These are phyloP conservation scores for Psittacula derbiana DNA, from an alignment of 2,797 vertebrate species.

Conservation along the genomic window DNA sequence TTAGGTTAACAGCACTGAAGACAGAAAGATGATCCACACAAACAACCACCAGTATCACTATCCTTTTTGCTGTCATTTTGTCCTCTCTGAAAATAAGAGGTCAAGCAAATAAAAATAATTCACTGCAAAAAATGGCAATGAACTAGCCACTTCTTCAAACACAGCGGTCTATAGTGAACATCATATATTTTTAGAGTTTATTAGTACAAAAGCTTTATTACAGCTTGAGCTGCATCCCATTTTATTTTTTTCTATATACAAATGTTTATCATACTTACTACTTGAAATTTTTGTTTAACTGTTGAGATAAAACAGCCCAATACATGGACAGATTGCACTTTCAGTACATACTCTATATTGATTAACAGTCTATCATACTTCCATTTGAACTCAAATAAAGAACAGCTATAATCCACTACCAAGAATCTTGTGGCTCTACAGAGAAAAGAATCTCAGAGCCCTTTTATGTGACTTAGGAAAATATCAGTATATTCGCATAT, in stretches of 20 bases:
- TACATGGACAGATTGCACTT: background rate
- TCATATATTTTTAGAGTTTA: background rate
- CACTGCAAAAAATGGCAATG: background rate
- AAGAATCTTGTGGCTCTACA: background rate
- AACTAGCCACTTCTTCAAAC: background rate
- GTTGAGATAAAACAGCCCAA: background rate
- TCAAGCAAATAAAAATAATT: background rate
- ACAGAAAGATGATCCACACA: background rate
- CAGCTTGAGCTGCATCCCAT: background rate
- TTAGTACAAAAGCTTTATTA: background rate
- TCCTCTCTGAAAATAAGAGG: background rate
- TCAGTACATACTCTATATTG: background rate
- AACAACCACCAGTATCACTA: background rate
- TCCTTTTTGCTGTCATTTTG: background rate
- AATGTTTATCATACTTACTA: background rate
- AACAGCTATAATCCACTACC: background rate
- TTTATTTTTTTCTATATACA: background rate
- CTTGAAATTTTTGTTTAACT: background rate
- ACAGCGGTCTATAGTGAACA: background rate
- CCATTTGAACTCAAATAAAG: background rate
- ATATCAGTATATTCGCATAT: background rate
- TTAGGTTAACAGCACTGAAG: background rate
- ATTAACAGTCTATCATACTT: background rate
- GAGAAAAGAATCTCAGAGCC: background rate
- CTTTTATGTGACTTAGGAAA: background rate